phyloP scores from a whole-genome alignment of 2,888 invertebrate species.

The Piscicola geometra region DNA sequence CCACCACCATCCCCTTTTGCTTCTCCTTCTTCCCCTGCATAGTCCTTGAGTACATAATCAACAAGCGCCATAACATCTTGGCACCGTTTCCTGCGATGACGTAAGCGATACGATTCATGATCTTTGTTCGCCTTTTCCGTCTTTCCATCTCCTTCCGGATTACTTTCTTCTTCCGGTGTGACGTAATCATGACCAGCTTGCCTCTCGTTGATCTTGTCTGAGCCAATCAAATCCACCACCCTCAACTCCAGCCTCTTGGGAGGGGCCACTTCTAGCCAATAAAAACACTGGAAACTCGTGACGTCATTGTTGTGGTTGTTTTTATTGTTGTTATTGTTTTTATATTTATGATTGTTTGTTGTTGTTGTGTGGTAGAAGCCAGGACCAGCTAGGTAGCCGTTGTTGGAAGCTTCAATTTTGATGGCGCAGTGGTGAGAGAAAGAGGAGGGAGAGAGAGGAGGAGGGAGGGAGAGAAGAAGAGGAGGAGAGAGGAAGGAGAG shows the following conservation, averaged over 20 bases:
- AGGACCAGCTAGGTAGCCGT: conserved; percentile 21
- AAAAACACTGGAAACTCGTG: not conserved
- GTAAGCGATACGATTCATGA: too few species aligned
- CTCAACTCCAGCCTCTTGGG: not conserved
- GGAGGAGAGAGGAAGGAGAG: not conserved
- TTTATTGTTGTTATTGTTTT: not conserved
- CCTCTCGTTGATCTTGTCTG: not conserved
- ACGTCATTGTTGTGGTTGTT: not conserved
- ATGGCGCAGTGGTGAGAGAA: not conserved
- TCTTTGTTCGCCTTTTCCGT: not conserved
- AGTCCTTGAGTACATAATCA: not conserved
- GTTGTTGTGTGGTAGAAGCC: not conserved
- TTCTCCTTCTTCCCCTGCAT: too few species aligned
- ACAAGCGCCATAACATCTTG: not conserved
- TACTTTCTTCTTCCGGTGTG: not conserved
- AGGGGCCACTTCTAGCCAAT: not conserved
- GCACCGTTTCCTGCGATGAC: not conserved
- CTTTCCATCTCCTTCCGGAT: not conserved
- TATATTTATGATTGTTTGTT: not conserved
- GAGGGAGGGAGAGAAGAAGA: conserved; percentile 11
- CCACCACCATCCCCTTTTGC: not conserved
- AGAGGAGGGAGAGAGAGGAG: not conserved
- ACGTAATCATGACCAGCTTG: not conserved
- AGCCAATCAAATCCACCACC: not conserved
- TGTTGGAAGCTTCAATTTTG: not conserved